Evolutionary conservation across 2,113 vertebrate species (phyloP).

Genomic region (Hystrix cristata): DNA sequence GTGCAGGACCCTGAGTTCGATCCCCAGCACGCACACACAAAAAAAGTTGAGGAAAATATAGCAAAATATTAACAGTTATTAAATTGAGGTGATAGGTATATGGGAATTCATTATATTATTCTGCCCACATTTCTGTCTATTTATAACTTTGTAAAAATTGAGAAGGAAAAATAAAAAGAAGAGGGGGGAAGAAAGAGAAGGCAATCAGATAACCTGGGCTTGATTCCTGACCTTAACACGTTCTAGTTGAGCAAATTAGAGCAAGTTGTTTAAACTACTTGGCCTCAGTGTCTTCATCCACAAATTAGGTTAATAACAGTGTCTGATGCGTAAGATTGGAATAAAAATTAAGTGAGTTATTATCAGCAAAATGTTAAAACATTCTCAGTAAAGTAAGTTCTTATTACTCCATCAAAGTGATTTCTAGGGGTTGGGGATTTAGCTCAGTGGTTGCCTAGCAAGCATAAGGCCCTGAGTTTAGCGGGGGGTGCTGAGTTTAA

Average conservation of each 20-base stretch:
- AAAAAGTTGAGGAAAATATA: not conserved
- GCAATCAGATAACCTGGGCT: not conserved
- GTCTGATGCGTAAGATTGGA: not conserved
- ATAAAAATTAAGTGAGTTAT: not conserved
- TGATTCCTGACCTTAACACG: not conserved
- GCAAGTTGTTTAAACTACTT: not conserved
- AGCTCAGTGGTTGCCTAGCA: too few species aligned
- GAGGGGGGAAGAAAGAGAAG: not conserved
- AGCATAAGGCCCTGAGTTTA: too few species aligned
- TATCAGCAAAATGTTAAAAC: not conserved
- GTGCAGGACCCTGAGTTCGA: too few species aligned
- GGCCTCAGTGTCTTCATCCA: not conserved
- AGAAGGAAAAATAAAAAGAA: not conserved
- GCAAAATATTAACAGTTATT: not conserved
- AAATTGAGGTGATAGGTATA: not conserved
- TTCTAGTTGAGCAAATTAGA: not conserved
- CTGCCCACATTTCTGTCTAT: not conserved
- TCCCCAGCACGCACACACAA: too few species aligned
- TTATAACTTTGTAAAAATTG: not conserved
- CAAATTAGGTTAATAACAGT: not conserved
- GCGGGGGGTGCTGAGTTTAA: too few species aligned
- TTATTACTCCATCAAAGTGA: not conserved
- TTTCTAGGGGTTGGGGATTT: not conserved
- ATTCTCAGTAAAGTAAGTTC: conserved; percentile 24
- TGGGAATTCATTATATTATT: not conserved